These are phyloP conservation scores for Mastomys coucha DNA, from an alignment of 2,113 vertebrate genomes.

Conservation along the genomic window DNA sequence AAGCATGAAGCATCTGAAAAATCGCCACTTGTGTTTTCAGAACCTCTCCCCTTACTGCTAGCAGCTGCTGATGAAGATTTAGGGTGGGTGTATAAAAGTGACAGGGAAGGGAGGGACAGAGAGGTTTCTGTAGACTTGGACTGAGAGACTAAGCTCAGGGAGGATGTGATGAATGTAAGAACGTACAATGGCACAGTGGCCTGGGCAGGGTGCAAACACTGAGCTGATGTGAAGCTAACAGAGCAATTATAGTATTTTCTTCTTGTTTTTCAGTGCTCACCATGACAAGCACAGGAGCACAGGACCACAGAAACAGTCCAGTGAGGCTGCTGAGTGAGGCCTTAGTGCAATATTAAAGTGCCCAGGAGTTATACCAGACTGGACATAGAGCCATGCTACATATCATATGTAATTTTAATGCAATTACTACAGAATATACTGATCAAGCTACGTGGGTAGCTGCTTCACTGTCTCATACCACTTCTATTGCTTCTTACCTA, in stretches of 20 bases:
- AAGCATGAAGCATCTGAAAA: constrained; percentile 41
- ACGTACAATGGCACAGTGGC: background rate
- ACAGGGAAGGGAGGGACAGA: background rate
- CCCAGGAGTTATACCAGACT: background rate
- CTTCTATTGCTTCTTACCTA: background rate
- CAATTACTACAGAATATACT: constrained; percentile 10
- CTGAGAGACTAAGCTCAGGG: background rate
- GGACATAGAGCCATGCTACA: background rate
- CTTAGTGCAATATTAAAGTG: background rate
- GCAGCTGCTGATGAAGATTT: background rate
- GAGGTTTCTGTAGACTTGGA: background rate
- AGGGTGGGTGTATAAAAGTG: background rate
- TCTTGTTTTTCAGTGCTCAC: background rate
- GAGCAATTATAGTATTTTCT: background rate
- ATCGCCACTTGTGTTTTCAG: constrained; percentile 22
- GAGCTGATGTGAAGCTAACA: background rate
- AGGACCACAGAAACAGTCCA: background rate
- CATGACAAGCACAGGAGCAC: background rate
- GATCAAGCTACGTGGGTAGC: background rate
- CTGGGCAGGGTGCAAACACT: background rate
- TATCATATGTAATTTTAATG: background rate
- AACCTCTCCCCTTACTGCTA: background rate
- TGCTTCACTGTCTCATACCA: background rate
- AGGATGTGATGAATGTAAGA: background rate
- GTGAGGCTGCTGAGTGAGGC: background rate